A percentile compares a stretch with the other conserved stretches of the same genome.
Evolutionary conservation across 53 echinoderm and acorn worm species (phyloP).

Genomic region (Mesocentrotus franciscanus): DNA sequence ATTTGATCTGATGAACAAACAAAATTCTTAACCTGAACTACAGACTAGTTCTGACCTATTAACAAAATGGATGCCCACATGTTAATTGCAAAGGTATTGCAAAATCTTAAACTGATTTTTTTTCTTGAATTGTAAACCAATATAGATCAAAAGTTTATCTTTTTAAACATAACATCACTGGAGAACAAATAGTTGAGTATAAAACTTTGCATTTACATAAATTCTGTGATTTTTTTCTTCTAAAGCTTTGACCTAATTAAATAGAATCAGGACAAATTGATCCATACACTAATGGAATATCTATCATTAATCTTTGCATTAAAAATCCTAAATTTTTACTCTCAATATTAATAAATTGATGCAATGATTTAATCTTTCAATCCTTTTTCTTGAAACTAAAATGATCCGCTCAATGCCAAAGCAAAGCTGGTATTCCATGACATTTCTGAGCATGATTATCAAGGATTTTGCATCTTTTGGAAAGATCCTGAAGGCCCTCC

Average conservation of each 20-base stretch:
- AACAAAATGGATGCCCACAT: too few relatives aligned
- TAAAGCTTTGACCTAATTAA: background rate
- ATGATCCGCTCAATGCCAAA: background rate
- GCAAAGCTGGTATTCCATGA: background rate
- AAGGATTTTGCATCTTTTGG: background rate
- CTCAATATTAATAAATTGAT: background rate
- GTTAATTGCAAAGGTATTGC: background rate
- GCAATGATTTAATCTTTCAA: background rate
- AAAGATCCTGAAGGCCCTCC: background rate
- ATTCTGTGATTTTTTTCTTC: background rate
- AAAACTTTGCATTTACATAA: background rate
- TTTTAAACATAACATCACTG: background rate
- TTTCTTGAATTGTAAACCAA: background rate
- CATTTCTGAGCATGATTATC: background rate
- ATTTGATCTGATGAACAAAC: background rate
- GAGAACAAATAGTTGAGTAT: background rate
- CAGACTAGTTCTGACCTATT: too few relatives aligned
- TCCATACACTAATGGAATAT: background rate
- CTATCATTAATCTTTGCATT: background rate
- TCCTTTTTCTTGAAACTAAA: background rate
- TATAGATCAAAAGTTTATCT: background rate
- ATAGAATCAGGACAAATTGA: background rate
- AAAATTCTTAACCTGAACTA: background rate
- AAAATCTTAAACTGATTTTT: background rate
- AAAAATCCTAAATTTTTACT: background rate